phyloP scores from a whole-genome alignment of 2,888 invertebrate genomes.

The Icerya purchasi region DNA sequence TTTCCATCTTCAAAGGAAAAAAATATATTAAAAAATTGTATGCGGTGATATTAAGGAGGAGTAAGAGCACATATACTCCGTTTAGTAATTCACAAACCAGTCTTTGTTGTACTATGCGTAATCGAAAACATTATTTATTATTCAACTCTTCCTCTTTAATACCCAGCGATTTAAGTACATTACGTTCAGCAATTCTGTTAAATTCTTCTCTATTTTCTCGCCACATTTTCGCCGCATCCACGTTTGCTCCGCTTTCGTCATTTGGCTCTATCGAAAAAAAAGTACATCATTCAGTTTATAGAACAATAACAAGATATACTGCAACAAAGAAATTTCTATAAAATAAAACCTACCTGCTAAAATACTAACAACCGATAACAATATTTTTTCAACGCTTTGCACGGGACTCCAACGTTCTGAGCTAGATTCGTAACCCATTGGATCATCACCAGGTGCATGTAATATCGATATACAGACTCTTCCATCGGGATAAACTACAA shows the following conservation, averaged over 20 bases:
- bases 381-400: conserved; percentile 96
- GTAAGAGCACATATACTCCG: too few relatives aligned
- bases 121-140: too few relatives aligned
- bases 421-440: conserved; percentile 98
- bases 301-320: too few relatives aligned
- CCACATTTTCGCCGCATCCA: conserved; percentile 99
- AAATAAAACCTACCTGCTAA: conserved; percentile 68
- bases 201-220: conserved; percentile 84
- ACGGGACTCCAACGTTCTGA: conserved; percentile 99
- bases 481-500: conserved; percentile 79
- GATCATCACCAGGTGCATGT: conserved; percentile 98
- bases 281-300: too few relatives aligned
- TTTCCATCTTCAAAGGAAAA: too few relatives aligned
- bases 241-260: conserved; percentile 97
- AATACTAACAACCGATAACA: conserved; percentile 96
- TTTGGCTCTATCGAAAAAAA: conserved; percentile 56
- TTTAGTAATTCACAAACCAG: too few relatives aligned
- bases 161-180: conserved; percentile 45
- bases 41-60: too few relatives aligned
- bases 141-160: conserved; percentile 20
- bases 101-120: too few relatives aligned
- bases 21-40: too few relatives aligned
- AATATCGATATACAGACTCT: conserved; percentile 96
- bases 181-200: conserved; percentile 70
- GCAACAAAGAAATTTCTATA: too few relatives aligned